Evolutionary conservation across 1,140 invertebrate species (phyloP).

Genomic region (Octopus sinensis): DNA sequence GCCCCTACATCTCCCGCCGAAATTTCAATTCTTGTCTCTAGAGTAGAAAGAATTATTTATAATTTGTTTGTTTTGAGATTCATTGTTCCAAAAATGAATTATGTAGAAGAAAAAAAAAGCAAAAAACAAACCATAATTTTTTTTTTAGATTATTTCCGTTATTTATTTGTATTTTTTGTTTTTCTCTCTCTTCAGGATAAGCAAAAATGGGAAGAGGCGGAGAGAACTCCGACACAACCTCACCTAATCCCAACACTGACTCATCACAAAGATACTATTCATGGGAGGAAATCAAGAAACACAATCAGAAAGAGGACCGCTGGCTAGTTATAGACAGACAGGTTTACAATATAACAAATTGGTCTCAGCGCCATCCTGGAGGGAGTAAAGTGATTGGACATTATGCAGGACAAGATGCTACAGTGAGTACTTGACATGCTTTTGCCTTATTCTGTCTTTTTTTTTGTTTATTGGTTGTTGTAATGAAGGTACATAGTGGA

Average conservation of each 20-base stretch:
- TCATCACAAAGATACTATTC: constrained; percentile 22
- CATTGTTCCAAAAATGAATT: no score
- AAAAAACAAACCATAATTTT: no score
- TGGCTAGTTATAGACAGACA: constrained; percentile 54
- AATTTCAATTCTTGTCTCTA: no score
- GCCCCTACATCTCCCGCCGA: no score
- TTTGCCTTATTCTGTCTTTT: no score
- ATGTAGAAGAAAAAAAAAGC: no score
- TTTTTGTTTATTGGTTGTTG: no score
- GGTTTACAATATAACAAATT: constrained; percentile 57
- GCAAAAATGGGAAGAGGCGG: constrained; percentile 26
- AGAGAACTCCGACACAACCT: constrained; percentile 13
- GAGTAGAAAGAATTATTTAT: no score
- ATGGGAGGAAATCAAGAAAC: constrained; percentile 48
- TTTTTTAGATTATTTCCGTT: background rate
- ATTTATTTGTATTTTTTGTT: background rate
- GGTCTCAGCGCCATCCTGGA: constrained; percentile 51
- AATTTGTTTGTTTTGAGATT: no score
- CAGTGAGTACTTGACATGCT: constrained; percentile 39
- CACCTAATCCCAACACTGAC: background rate
- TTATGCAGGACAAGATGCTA: constrained; percentile 57
- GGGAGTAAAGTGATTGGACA: constrained; percentile 49
- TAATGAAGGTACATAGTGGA: no score
- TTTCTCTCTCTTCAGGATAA: background rate
- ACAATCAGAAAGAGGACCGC: constrained; percentile 36